Evolutionary conservation across 2,113 vertebrate genomes (phyloP), one percentile per base, ranked within the genome.

Genomic region (Hippotragus niger): DNA sequence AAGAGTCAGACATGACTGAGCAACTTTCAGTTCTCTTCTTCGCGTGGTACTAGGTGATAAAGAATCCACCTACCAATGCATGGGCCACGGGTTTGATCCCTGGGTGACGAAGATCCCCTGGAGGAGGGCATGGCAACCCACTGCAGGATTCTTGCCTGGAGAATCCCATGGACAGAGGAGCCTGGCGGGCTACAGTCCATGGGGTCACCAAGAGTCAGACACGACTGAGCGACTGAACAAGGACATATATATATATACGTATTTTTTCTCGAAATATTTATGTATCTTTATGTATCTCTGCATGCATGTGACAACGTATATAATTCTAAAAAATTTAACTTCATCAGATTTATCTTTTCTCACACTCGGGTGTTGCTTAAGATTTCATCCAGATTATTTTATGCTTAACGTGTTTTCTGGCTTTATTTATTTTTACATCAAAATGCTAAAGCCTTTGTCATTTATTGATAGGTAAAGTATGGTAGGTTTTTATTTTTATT

Each of bases 41-140:
- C 62, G 2, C 15, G 15, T 64, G 62, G 15, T 33, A 8, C 31
- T 64, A 33, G 33, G 6, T 17, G 62, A 16, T 64, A n/a, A n/a
- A 19, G 62, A 64, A 64, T 64, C 62, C 3, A 17, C 7, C 62
- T 64, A 7, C 33, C 62, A 9, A 17, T 19, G 7, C 62, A 0
- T 9, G 2, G 15, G 62, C 15, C 0, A 0, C 0, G 3, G 7
- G 33, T 64, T 64, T 4, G 1, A 64, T n/a, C 3, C 62, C 62
- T 64, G 62, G 16, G 62, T 64, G 3, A 3, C 15, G 7, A 64
- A 17, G 31, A 64, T 64, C 31, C 31, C 31, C 31, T 64, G 62
- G 31, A 17, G 62, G 31, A n/a, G 16, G 62, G 3, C 15, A 9
- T n/a, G 33, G 31, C 16, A 64, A 4, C 62, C 31, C 62, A 64